Evolutionary conservation across 2,113 vertebrate genomes (phyloP).

Genomic region (Pterocles gutturalis): DNA sequence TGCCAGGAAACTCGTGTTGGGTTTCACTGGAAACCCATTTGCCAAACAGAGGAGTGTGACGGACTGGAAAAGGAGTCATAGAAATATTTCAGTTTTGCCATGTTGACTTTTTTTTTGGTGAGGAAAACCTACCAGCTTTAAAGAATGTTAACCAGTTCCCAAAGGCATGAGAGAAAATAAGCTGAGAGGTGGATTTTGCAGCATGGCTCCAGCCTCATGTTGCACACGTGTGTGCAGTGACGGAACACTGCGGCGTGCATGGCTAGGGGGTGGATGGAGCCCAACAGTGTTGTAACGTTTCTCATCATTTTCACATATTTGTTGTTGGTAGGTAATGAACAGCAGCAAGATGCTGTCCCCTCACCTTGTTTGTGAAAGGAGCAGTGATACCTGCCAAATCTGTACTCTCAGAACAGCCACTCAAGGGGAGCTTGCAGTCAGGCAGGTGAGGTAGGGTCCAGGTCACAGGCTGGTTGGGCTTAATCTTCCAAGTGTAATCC

Average conservation of each 20-base stretch:
- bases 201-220: neutral
- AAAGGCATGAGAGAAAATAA: neutral
- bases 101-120: neutral
- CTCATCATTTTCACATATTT: neutral
- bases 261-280: neutral
- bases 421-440: neutral
- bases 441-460: neutral
- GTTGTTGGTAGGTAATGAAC: neutral
- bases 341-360: neutral
- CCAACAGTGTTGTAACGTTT: neutral
- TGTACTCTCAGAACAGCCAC: neutral
- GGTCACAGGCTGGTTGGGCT: neutral
- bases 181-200: neutral
- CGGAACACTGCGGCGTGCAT: neutral
- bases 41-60: neutral
- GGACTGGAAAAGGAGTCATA: neutral
- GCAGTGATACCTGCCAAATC: neutral
- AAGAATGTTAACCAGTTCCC: neutral
- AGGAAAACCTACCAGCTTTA: neutral
- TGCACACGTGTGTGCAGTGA: neutral
- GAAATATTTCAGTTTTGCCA: neutral
- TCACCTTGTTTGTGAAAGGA: neutral
- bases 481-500: neutral
- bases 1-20: neutral
- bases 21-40: neutral